phyloP scores from a whole-genome alignment of 35 echinoderm and acorn worm species.

The Nesometra sesokonis region DNA sequence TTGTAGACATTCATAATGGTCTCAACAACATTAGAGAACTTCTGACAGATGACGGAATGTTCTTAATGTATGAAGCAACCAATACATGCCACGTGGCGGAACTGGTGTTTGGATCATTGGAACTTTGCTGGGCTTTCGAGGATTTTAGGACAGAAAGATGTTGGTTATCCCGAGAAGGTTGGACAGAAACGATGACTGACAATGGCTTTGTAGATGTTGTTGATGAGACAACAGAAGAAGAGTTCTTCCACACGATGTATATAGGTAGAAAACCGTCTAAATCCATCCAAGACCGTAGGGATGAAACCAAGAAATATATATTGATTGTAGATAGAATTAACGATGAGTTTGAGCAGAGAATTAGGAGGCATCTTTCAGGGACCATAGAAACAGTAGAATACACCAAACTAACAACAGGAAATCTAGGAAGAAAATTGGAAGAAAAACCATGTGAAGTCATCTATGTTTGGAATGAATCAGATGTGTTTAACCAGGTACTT shows the following conservation, averaged over 20 bases:
- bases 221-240: constrained; percentile 50
- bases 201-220: constrained; percentile 65
- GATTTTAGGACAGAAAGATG: constrained; percentile 70
- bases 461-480: constrained; percentile 26
- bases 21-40: constrained; percentile 68
- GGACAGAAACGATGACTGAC: constrained; percentile 33
- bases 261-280: constrained; percentile 12
- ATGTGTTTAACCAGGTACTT: constrained; percentile 16
- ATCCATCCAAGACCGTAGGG: background rate
- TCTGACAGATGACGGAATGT: constrained; percentile 52
- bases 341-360: background rate
- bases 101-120: constrained; percentile 65
- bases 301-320: constrained; percentile 9
- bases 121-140: constrained; percentile 66
- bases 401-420: background rate
- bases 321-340: constrained; percentile 3
- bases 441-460: background rate
- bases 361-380: background rate
- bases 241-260: constrained; percentile 75
- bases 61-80: constrained; percentile 76
- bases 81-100: constrained; percentile 57
- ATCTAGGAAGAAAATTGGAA: background rate
- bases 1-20: constrained; percentile 50
- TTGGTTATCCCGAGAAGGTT: constrained; percentile 50
- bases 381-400: background rate